Evolutionary conservation across 2,797 vertebrate species (phyloP).

Genomic region (Liasis olivaceus): DNA sequence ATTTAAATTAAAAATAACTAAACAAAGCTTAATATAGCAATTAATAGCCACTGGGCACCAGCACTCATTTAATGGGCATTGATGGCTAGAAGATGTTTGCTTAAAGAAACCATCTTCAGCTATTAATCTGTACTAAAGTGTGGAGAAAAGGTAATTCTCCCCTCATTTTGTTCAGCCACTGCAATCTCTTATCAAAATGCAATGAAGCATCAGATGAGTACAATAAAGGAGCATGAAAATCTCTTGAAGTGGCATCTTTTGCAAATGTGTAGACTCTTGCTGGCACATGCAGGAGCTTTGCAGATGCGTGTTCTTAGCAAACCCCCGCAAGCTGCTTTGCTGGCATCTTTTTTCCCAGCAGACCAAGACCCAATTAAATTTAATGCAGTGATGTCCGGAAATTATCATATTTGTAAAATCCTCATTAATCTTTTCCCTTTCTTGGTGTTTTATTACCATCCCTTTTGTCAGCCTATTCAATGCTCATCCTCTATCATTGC

Average conservation of each 20-base stretch:
- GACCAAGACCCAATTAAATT: constrained; percentile 39
- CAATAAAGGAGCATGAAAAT: not conserved
- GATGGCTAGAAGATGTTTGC: not conserved
- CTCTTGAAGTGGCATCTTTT: not conserved
- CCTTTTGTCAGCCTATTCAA: not conserved
- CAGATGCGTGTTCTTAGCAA: not conserved
- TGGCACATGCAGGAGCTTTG: not conserved
- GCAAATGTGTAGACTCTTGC: not conserved
- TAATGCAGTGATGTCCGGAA: constrained; percentile 47
- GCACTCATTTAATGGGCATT: not conserved
- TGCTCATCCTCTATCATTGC: not conserved
- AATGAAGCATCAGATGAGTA: not conserved
- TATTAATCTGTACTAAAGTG: not conserved
- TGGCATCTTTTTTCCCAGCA: not conserved
- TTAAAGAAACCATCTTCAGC: not conserved
- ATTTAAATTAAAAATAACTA: not conserved
- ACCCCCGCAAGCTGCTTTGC: not conserved
- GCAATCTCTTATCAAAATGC: not conserved
- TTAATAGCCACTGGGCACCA: not conserved
- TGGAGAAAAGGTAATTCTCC: not conserved
- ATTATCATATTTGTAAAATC: constrained; percentile 61
- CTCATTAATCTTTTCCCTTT: constrained; percentile 63
- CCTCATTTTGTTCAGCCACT: not conserved
- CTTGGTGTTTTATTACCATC: constrained; percentile 50
- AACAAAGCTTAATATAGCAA: not conserved